Base-by-base conservation (phyloP, 2,888 invertebrate genomes). In the Boloria euphrosyne region DNA sequence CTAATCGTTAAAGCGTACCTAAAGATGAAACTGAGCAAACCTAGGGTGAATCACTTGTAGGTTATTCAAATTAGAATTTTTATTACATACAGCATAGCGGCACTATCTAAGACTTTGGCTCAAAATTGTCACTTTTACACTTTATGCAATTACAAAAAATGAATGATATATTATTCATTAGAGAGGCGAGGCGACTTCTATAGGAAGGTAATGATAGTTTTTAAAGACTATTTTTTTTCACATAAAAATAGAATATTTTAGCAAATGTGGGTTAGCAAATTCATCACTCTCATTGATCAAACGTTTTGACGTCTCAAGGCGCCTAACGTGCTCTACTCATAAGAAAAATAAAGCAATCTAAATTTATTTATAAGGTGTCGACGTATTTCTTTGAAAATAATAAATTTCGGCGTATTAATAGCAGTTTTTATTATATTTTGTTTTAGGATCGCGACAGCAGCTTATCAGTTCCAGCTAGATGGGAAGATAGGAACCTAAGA, bases 401-500 rank as follows among this genome's bases (percentile, higher is more conserved):
- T 44, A 14, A 18, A 18, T 57, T 46, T 10, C 31, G 7, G 10
- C 2, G 7, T 38, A 38, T 7, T 10, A 10, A 38, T 38, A 38
- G 31, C 3, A 38, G 10, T 38, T 7, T 38, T 10, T 38, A 38
- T 38, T 7, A 10, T 38, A 17, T 46, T 84, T 81, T 78, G 80
- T 85, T 66, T n/a, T 83, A 93, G 93, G 92, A 95, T 70, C 90
- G 93, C 73, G 93, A 94, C 69, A 94, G 95, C 75, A 95, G 94
- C 73, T 85, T 96, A 64, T 95, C 95, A 2, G 93, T 94, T 38
- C 93, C 96, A 49, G 95, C 93, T 55, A 89, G 93, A 63, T 94
- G 93, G 93, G 95, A 95, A 79, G 94, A 95, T 78, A 93, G 94
- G 74, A 93, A 94, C 74, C 89, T 96, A 50, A 86, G 95, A 66